Percentiles rank a stretch among this genome's conserved stretches.
phyloP scores from a whole-genome alignment of 2,888 invertebrate species.

The Drosophila quasianomalipes region DNA sequence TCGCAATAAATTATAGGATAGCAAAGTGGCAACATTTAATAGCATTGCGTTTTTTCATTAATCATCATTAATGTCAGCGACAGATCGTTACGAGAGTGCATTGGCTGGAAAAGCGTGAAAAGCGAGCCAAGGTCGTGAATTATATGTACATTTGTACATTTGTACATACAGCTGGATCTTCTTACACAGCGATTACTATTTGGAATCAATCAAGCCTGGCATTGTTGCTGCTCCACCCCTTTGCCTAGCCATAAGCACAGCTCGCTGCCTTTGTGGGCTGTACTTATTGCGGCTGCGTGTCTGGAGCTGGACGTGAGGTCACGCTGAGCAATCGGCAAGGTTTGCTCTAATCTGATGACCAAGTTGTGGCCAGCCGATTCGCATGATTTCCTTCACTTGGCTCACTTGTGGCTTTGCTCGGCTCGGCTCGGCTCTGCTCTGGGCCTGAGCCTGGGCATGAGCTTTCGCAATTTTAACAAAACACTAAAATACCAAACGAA shows the following conservation, averaged over 20 bases:
- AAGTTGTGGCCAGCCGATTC: slow-evolving; percentile 76
- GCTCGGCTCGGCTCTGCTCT: slow-evolving; percentile 8
- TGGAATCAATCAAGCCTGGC: slow-evolving; percentile 72
- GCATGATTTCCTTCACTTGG: slow-evolving; percentile 73
- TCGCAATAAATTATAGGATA: slow-evolving; percentile 68
- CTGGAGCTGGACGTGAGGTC: slow-evolving; percentile 71
- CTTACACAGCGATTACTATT: slow-evolving; percentile 26
- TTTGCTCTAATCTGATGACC: slow-evolving; percentile 80
- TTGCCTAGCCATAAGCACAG: slow-evolving; percentile 1
- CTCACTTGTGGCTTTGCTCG: slow-evolving; percentile 44
- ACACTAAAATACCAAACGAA: slow-evolving; percentile 17
- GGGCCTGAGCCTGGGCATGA: neutral
- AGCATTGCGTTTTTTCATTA: slow-evolving; percentile 68
- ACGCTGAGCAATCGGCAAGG: slow-evolving; percentile 42
- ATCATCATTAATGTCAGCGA: slow-evolving; percentile 79
- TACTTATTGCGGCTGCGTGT: slow-evolving; percentile 47
- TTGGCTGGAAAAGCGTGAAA: slow-evolving; percentile 79
- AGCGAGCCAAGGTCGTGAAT: slow-evolving; percentile 71
- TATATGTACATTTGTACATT: neutral
- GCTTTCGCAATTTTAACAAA: slow-evolving; percentile 59
- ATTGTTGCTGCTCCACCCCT: slow-evolving; percentile 8
- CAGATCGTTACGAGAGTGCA: slow-evolving; percentile 51
- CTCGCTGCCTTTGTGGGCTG: slow-evolving; percentile 10
- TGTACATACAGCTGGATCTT: neutral
- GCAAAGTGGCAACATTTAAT: slow-evolving; percentile 55